Evolutionary conservation across 2,888 invertebrate species (phyloP), one percentile per base, ranked within the genome.

Genomic region (Eumerus sabulonum): DNA sequence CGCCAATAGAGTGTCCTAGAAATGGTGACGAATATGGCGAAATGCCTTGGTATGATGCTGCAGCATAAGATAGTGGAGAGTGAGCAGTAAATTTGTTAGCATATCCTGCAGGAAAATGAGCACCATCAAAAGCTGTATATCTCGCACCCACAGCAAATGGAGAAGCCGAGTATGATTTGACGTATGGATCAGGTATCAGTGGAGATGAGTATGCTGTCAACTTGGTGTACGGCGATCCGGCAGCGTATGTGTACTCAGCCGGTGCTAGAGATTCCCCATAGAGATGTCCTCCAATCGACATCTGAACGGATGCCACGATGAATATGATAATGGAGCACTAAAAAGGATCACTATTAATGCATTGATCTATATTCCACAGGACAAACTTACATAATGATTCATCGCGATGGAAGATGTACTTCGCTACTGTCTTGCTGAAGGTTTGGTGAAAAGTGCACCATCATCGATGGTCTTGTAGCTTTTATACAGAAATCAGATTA

Each of bases 401-500:
- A 77, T 77, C 0, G 27, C 38, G 13, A 14, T 18, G 12, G 4
- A n/a, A n/a, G 17, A 50, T 51, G 12, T 63, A 16, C 36, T 53
- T 47, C 36, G 54, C 42, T 66, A 35, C 27, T 27, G 16, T 48
- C 63, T 56, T 54, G 48, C 14, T 44, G 62, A 35, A 62, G 54
- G 57, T 13, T 35, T 48, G 11, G 56, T 56, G 57, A 73, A 67
- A 67, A 77, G 63, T 77, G 77, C 73, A 62, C 67, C 57, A 67
- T 73, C 62, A 51, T 44, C 66, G 63, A 68, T n/a, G 14, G 42
- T n/a, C 36, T 53, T 73, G 59, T 63, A 47, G 67, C 73, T 77
- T 77, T 48, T 73, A 77, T 77, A 73, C 57, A 17, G 48, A 40
- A 70, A 48, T 13, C 12, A 36, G 19, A 27, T 36, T 44, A 36